A percentile compares a stretch with the other conserved stretches of the same genome.
Conservation (phyloP, 2,113 vertebrate genomes). For the Prochilodus magdalenae region DNA sequence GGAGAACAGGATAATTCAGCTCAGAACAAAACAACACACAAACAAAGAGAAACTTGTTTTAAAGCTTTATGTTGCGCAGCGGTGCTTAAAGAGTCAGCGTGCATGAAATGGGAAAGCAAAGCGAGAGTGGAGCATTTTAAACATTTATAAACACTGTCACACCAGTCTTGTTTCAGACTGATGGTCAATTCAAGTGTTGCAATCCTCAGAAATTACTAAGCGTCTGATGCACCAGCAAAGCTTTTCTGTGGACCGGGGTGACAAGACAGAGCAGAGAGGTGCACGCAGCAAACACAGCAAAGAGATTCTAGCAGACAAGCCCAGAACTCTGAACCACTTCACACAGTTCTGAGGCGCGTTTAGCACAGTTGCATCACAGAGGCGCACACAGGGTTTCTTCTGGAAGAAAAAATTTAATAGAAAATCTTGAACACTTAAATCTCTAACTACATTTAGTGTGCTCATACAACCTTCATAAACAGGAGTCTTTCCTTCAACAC, state of each 20-base stretch:
- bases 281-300: neutral
- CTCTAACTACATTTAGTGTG: slow-evolving; percentile 33
- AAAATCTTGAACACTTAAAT: slow-evolving; percentile 30
- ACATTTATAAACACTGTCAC: slow-evolving; percentile 6
- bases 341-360: neutral
- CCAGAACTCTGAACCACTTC: neutral
- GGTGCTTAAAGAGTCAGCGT: neutral
- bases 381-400: neutral
- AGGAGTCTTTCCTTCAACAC: slow-evolving; percentile 27
- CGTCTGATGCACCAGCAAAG: neutral
- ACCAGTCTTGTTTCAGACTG: neutral
- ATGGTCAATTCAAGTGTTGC: neutral
- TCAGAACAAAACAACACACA: neutral
- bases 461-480: slow-evolving; percentile 49
- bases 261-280: neutral
- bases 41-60: neutral
- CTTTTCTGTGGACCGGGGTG: neutral
- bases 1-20: neutral
- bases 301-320: neutral
- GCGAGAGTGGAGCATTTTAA: neutral
- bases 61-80: neutral
- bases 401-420: slow-evolving; percentile 44
- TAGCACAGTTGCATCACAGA: neutral
- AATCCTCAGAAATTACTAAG: neutral
- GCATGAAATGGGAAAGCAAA: neutral